Evolutionary conservation across 2,113 vertebrate species (phyloP).

Genomic region (Motacilla alba): DNA sequence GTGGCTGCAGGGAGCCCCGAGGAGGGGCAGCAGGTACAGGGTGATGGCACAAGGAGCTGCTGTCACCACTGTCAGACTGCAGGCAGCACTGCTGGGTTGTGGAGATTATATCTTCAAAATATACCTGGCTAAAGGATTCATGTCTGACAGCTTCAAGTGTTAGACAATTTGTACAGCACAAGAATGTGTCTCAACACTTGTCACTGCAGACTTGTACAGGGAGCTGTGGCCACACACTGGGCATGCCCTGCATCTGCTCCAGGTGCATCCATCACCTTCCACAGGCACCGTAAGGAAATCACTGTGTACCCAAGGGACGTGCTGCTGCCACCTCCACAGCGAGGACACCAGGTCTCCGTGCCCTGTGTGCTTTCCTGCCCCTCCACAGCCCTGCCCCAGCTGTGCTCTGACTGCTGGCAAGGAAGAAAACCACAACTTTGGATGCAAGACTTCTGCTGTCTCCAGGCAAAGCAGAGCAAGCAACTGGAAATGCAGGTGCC

Average conservation of each 20-base stretch:
- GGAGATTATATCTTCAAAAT: background rate
- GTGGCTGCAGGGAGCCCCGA: background rate
- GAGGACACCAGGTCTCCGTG: fast-evolving
- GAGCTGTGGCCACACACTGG: background rate
- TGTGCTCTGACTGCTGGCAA: background rate
- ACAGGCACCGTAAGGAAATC: fast-evolving
- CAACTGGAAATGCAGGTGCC: background rate
- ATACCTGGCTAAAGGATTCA: slow-evolving; percentile 7
- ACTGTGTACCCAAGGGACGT: fast-evolving
- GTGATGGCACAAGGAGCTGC: fast-evolving
- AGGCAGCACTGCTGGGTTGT: background rate
- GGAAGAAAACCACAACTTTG: background rate
- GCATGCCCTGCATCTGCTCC: background rate
- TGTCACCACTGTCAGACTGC: background rate
- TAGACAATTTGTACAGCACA: background rate
- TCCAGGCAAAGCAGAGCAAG: background rate
- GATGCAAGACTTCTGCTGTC: background rate
- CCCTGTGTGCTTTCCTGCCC: fast-evolving
- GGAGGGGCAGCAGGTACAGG: fast-evolving
- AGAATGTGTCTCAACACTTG: background rate
- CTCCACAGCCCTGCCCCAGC: background rate
- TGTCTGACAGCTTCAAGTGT: slow-evolving; percentile 27
- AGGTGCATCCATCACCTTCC: background rate
- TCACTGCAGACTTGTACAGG: background rate
- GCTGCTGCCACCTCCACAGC: background rate